Evolutionary conservation across 2,888 invertebrate species (phyloP), one percentile per base, ranked within the genome.

Genomic region (Epinotia brunnichana): DNA sequence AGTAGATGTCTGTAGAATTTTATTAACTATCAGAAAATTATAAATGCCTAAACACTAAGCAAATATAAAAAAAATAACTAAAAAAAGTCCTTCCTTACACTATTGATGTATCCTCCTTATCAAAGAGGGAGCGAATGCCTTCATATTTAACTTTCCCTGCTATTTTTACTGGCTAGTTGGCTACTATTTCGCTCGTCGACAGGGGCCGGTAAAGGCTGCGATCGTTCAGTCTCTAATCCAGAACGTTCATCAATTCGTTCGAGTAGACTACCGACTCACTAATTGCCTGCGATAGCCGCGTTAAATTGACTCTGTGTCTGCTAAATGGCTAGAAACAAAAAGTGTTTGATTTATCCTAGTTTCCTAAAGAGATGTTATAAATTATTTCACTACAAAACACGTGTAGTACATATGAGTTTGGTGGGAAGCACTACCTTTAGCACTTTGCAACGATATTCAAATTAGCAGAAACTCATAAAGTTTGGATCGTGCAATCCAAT

Each of bases 251-350:
- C 72, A 72, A 72, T 74, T 67, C 74, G 74, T 74, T 72, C 70
- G 76, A 76, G 70, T 68, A 75, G 73, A 75, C 74, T 70, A 72
- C 73, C 70, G 76, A 74, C 66, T 73, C 73, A 54, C 75, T 78
- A 77, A 78, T 79, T 79, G 77, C 77, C 74, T 76, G 72, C 75
- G 57, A 70, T 61, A 73, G 76, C 77, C 74, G 69, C 56, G 17
- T 39, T 72, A 51, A 67, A 68, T 62, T 56, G 67, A 15, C 54
- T 60, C 5, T 17, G 39, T 29, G 54, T 66, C 54, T 56, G 24
- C 39, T 53, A 53, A 48, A n/a, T 48, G 48, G 7, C 48, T n/a
- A n/a, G 48, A 48, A n/a, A 48, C 48, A 48, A 48, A 48, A 48
- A 48, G 7, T 48, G 15, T 48, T n/a, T n/a, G 48, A n/a, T 2